phyloP scores from a whole-genome alignment of 37 sponge, comb jelly and placozoan species.

The Haliclona indistincta region DNA sequence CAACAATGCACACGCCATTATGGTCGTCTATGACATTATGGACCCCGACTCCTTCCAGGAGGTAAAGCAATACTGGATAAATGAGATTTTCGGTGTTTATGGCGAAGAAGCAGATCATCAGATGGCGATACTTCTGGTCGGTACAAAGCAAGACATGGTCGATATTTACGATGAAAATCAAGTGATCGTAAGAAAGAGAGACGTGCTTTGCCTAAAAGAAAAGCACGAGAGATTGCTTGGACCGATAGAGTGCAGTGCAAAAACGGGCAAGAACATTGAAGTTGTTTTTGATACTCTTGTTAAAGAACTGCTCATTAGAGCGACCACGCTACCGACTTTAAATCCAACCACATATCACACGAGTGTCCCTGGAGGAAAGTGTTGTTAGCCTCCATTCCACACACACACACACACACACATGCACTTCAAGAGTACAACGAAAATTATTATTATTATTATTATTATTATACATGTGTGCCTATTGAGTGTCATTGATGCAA shows the following conservation, averaged over 20 bases:
- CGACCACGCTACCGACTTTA: no score
- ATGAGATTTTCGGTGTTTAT: neutral
- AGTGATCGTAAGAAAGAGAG: neutral
- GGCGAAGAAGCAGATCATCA: slow-evolving; percentile 8
- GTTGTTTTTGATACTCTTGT: neutral
- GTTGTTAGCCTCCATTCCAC: no score
- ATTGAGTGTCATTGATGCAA: no score
- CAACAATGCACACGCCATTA: neutral
- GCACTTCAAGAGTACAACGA: no score
- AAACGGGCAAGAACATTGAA: slow-evolving; percentile 2
- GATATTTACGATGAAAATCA: neutral
- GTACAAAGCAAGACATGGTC: neutral
- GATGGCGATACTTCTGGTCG: neutral
- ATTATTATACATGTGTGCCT: no score
- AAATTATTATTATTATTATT: no score
- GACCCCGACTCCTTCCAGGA: neutral
- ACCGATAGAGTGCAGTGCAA: neutral
- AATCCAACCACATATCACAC: no score
- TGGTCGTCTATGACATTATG: neutral
- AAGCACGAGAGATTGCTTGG: neutral
- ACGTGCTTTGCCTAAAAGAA: neutral
- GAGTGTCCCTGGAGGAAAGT: no score
- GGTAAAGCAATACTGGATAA: slow-evolving; percentile 8
- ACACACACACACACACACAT: no score
- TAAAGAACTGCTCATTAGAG: neutral